phyloP scores from a whole-genome alignment of 1,140 invertebrate genomes.

The Pseudomyrmex flavicornis region DNA sequence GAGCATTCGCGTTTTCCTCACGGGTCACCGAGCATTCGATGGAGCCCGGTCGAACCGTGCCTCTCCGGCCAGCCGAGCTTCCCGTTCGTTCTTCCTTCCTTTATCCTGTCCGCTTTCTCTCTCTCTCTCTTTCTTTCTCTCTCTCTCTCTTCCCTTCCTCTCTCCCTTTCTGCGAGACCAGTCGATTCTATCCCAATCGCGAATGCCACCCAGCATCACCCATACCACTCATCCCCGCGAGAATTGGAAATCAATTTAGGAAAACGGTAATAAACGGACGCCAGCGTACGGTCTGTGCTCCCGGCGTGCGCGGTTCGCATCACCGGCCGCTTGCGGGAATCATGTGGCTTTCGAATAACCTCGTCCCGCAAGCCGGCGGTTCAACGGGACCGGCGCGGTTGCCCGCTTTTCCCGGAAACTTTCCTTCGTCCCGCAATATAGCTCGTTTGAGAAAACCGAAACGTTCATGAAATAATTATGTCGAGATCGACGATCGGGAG shows the following conservation, averaged over 20 bases:
- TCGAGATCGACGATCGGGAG: no score
- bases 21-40: constrained; percentile 80
- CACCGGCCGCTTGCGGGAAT: constrained; percentile 31
- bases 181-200: constrained; percentile 53
- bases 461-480: constrained; percentile 12
- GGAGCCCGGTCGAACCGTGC: constrained; percentile 67
- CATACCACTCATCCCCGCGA: constrained; percentile 32
- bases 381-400: background rate
- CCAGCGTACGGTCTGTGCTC: constrained; percentile 47
- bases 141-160: constrained; percentile 38
- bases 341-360: constrained; percentile 24
- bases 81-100: constrained; percentile 64
- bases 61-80: constrained; percentile 70
- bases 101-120: constrained; percentile 38
- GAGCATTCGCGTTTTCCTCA: constrained; percentile 80
- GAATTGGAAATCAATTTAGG: constrained; percentile 76
- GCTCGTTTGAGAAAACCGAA: background rate
- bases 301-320: constrained; percentile 36
- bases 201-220: constrained; percentile 41
- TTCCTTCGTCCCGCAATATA: background rate
- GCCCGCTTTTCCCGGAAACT: constrained; percentile 12
- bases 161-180: constrained; percentile 41
- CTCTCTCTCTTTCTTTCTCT: background rate
- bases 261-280: constrained; percentile 76
- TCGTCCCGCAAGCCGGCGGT: constrained; percentile 1